Base-by-base conservation (phyloP, 2,888 invertebrate species). In the Psylliodes chrysocephalus region DNA sequence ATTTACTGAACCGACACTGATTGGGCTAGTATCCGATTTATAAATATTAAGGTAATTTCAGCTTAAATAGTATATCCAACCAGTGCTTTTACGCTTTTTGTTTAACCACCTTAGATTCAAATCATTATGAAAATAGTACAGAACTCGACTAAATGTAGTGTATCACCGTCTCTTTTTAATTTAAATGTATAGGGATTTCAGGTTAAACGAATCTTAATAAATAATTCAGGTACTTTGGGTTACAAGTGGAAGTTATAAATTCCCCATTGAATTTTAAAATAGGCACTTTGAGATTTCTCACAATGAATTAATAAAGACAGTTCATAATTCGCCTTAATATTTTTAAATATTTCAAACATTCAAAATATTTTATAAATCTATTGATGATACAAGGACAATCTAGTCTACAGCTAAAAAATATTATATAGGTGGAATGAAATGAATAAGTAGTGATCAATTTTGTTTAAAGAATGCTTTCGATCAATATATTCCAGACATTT, bases 231-330 rank as follows among this genome's bases (percentile, higher is more conserved):
- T n/a, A 1, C 15, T 17, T 25, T 6, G 19, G 46, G 22, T 35
- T 35, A 35, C 6, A 35, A 35, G 12, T 35, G 35, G 35, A 35
- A 19, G 22, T 25, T 19, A 46, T 46, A 17, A 22, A 46, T 46
- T 14, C 46, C 46, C 22, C 15, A 22, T 22, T 46, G 46, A 46
- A 46, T 46, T 46, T 46, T 46, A 46, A 12, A 46, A 22, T 10
- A 46, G 14, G 15, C 46, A 46, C 46, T 46, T 46, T 46, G 46
- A 46, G 46, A 46, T 6, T 46, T 46, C 46, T 46, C 46, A 46
- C n/a, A 14, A 46, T 1, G 22, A 46, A 46, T 46, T 46, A 46
- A 22, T 46, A 46, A 46, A 46, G 12, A n/a, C 10, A 2, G 22
- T 46, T 25, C 19, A 10, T n/a, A 46, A 46, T 46, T 46, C 46